Evolutionary conservation across 2,888 invertebrate species (phyloP), one percentile per base, ranked within the genome.

Genomic region (Macropis europaea): DNA sequence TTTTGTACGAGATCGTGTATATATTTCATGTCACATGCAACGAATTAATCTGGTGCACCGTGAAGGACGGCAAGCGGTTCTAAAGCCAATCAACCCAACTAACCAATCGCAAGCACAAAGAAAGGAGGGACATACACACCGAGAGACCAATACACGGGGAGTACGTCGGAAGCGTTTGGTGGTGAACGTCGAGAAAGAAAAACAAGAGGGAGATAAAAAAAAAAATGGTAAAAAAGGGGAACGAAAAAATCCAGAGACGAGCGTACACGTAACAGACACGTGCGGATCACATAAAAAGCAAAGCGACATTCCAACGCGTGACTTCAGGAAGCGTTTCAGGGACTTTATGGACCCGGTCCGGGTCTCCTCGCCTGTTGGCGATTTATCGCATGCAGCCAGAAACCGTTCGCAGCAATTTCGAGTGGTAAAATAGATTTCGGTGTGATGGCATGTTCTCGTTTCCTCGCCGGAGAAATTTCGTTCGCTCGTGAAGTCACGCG

Each of bases 91-190:
- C 73, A 80, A 80, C 54, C 43, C 69, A 80, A n/a, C 63, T 80
- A n/a, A 80, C 45, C 79, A 79, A 76, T 71, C 56, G 77, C 79
- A 75, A 80, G 81, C 81, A 77, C 66, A 76, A 68, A 61, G 45
- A 59, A 66, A 45, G 63, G 52, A 69, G 24, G 53, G 19, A 66
- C 36, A 32, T 30, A 28, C 11, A 45, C 56, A 66, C 57, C 57
- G 60, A 76, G 53, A 54, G 42, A 34, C 28, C 42, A 54, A 13
- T 61, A 13, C 15, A 34, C 28, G 17, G 17, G 19, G 32, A 28
- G 43, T 34, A 60, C 36, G 59, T 60, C 47, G 61, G 56, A 68
- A 72, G 70, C 74, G 11, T 52, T n/a, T n/a, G n/a, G n/a, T 22
- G 32, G 45, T 42, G 45, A 62, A 71, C 59, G 24, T 81, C 64